Evolutionary conservation across 2,797 vertebrate genomes (phyloP), one percentile per base, ranked within the genome.

Genomic region (Chlorospingus flavigularis): DNA sequence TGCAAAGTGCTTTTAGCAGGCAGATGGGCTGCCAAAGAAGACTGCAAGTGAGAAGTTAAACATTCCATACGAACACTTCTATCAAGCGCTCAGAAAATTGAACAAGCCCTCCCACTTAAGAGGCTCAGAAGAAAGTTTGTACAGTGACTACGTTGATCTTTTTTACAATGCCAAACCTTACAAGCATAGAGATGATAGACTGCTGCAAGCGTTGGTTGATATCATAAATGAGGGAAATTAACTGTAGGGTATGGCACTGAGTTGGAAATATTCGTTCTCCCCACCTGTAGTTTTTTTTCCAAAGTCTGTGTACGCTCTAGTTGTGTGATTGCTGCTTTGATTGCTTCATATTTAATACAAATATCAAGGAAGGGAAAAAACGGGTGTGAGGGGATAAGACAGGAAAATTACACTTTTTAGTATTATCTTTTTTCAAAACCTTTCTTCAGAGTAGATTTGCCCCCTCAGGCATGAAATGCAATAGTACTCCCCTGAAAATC

Each of bases 161-260:
- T 99, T 99, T 97, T 99, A 99, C 96, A 98, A 98, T 90, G 96
- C 94, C 78, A 99, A 98, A 97, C 98, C 98, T 3, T 99, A 99
- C 96, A 98, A 98, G 95, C 99, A 99, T 97, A 98, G 99, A 97
- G 99, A 99, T 87, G 99, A 99, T 94, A 98, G 98, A 93, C 98
- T 99, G 97, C 97, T 99, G 85, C 99, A 99, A 96, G 99, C 99
- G 4, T 97, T 99, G 85, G 98, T 99, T 63, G 97, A 99, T 94
- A 99, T 99, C 95, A 94, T 99, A 31, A 98, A 98, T 20, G 98
- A 98, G 33, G 97, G 98, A 50, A 98, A 98, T 90, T 99, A 98
- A 85, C 55, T 20, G 8, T 40, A 94, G 68, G 48, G 16, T 65
- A 26, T 70, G 86, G 73, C 53, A 50, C 79, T 81, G 83, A 96